Evolutionary conservation across 2,888 invertebrate genomes (phyloP).

Genomic region (Drosophila cyrtoloma): DNA sequence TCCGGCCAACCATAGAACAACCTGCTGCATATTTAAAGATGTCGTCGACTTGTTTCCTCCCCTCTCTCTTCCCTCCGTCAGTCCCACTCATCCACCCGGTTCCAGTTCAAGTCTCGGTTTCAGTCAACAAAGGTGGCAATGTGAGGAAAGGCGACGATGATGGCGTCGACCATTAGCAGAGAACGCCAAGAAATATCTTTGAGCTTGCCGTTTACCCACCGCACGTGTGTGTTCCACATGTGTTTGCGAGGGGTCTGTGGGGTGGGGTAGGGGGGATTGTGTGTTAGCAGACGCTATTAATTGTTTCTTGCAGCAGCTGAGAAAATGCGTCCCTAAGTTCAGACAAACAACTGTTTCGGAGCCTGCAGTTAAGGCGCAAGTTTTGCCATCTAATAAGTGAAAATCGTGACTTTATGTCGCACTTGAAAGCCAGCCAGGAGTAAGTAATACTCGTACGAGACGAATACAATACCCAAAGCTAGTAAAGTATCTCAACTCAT

Average conservation of each 20-base stretch:
- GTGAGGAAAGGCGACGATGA: conserved; percentile 23
- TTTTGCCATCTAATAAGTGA: conserved; percentile 75
- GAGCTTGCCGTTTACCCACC: conserved; percentile 52
- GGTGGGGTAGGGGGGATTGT: conserved; percentile 6
- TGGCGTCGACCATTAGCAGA: conserved; percentile 59
- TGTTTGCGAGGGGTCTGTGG: conserved; percentile 19
- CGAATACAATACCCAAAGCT: conserved; percentile 42
- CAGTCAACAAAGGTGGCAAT: conserved; percentile 72
- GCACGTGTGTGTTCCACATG: conserved; percentile 4
- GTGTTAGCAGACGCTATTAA: conserved; percentile 75
- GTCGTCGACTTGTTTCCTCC: conserved; percentile 60
- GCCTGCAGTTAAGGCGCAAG: conserved; percentile 49
- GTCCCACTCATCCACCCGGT: background rate
- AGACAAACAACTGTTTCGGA: conserved; percentile 55
- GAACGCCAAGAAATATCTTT: conserved; percentile 61
- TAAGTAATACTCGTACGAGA: conserved; percentile 42
- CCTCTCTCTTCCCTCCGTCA: background rate
- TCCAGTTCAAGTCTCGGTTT: conserved; percentile 1
- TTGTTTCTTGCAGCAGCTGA: conserved; percentile 74
- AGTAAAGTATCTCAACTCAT: conserved; percentile 49
- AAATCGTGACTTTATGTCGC: conserved; percentile 80
- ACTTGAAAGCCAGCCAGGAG: conserved; percentile 59
- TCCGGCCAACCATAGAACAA: conserved; percentile 46
- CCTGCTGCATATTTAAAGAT: conserved; percentile 79
- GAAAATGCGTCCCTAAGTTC: conserved; percentile 73